These are phyloP conservation scores for Temnothorax nylanderi DNA, from an alignment of 1,140 invertebrate genomes.

Conservation along the genomic window DNA sequence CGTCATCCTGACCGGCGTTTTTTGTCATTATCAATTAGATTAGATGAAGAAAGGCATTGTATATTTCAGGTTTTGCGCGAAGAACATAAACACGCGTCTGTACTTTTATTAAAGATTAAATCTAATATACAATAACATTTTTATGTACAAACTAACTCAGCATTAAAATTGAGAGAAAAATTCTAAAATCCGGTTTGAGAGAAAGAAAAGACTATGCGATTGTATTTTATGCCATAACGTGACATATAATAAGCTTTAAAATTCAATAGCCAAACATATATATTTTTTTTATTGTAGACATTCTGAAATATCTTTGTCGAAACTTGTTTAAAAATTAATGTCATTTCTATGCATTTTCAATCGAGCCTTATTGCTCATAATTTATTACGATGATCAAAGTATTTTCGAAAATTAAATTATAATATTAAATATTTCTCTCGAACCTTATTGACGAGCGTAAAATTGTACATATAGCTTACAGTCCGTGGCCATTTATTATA, in stretches of 20 bases:
- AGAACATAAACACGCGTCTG: neutral
- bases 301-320: neutral
- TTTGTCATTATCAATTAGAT: constrained; percentile 1
- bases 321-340: neutral
- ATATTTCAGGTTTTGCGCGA: neutral
- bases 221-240: neutral
- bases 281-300: neutral
- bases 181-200: neutral
- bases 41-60: neutral
- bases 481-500: neutral
- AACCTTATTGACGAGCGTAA: neutral
- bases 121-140: neutral
- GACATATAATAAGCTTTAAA: neutral
- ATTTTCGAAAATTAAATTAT: neutral
- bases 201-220: neutral
- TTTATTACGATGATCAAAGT: neutral
- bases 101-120: neutral
- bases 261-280: neutral
- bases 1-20: neutral
- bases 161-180: neutral
- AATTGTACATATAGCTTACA: neutral
- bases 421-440: neutral
- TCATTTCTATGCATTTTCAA: neutral
- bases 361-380: neutral
- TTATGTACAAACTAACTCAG: neutral